A percentile compares a stretch with the other conserved stretches of the same genome.
These are phyloP conservation scores for Ethmia dodecea DNA, from an alignment of 2,888 invertebrate genomes.

Conservation along the genomic window DNA sequence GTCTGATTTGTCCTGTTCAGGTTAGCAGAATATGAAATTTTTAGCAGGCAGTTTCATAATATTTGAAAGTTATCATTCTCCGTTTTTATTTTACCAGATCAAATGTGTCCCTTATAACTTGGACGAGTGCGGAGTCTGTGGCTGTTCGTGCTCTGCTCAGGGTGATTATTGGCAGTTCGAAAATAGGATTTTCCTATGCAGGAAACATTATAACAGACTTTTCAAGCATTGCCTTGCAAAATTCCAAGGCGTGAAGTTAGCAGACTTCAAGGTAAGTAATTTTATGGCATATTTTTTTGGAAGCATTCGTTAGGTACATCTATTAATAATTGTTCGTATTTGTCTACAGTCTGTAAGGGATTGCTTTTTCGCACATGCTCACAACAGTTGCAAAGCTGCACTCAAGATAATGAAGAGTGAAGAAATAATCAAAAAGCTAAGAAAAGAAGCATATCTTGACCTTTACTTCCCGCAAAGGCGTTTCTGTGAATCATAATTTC, in stretches of 20 bases:
- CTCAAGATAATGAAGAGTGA: conserved; percentile 68
- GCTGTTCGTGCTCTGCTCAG: conserved; percentile 61
- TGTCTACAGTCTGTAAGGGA: conserved; percentile 62
- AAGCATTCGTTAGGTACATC: background rate
- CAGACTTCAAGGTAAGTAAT: conserved; percentile 62
- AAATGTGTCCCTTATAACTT: conserved; percentile 72
- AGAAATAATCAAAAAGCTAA: conserved; percentile 64
- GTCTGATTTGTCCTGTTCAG: conserved; percentile 54
- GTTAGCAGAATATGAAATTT: conserved; percentile 28
- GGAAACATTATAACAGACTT: conserved; percentile 56
- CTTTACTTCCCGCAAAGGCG: conserved; percentile 65
- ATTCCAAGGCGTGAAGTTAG: conserved; percentile 57
- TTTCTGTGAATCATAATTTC: too few relatives aligned
- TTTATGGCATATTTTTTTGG: background rate
- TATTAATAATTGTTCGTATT: conserved; percentile 6
- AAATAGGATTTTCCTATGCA: conserved; percentile 61
- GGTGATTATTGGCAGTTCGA: conserved; percentile 80
- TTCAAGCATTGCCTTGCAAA: conserved; percentile 60
- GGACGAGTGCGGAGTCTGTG: conserved; percentile 61
- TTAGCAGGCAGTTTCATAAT: background rate
- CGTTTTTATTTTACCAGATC: conserved; percentile 39
- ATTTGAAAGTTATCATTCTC: background rate
- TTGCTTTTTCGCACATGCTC: conserved; percentile 70
- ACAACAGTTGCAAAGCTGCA: conserved; percentile 70
- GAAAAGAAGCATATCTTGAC: conserved; percentile 69